Conservation (phyloP, 2,888 invertebrate species). For the Epinotia nisella region DNA sequence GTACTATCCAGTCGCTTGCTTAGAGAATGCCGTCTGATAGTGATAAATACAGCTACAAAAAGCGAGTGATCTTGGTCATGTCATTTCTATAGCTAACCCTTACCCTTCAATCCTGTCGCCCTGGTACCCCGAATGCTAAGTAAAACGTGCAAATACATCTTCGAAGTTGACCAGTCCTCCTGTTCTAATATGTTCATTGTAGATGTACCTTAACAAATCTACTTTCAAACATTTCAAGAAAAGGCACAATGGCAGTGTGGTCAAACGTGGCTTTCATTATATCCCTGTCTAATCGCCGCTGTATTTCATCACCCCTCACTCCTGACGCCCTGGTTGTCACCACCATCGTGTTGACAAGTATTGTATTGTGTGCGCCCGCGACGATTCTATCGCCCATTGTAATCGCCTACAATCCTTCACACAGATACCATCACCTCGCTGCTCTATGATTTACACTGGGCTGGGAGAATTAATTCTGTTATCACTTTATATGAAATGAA, state of each 20-base stretch:
- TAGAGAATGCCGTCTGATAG: no score
- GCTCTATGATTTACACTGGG: slow-evolving; percentile 35
- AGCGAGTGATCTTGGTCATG: background rate
- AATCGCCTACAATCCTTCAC: slow-evolving; percentile 45
- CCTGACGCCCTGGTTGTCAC: slow-evolving; percentile 19
- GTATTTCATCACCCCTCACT: background rate
- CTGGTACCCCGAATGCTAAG: background rate
- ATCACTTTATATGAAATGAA: slow-evolving; percentile 11
- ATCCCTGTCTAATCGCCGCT: slow-evolving; percentile 1
- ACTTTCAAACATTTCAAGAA: background rate
- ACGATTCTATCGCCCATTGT: slow-evolving; percentile 48
- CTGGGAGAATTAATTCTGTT: slow-evolving; percentile 25
- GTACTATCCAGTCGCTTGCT: no score
- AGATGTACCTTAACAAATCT: background rate
- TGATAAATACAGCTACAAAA: background rate
- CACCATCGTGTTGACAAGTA: slow-evolving; percentile 68
- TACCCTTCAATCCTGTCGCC: background rate
- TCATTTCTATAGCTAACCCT: background rate
- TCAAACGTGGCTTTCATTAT: background rate
- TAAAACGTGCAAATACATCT: background rate
- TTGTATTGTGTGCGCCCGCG: slow-evolving; percentile 56
- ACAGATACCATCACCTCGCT: slow-evolving; percentile 38
- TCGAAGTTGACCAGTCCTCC: background rate
- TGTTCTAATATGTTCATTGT: slow-evolving; percentile 1
- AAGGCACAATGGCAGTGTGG: slow-evolving; percentile 6